phyloP scores from a whole-genome alignment of 2,113 vertebrate species.

The Notechis scutatus region DNA sequence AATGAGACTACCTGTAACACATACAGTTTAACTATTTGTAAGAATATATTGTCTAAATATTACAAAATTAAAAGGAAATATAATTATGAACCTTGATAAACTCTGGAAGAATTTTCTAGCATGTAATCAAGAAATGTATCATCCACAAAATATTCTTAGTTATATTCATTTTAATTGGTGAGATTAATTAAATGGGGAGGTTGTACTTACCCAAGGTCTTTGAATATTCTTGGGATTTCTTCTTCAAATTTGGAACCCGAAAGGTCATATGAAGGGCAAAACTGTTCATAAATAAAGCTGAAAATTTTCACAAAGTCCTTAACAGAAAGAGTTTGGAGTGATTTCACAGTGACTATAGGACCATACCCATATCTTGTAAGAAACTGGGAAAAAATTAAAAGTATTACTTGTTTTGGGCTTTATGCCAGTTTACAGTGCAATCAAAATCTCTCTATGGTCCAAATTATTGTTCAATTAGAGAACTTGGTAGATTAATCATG shows the following conservation, averaged over 20 bases:
- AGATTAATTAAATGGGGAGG: neutral
- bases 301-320: constrained; percentile 96
- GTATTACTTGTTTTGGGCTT: neutral
- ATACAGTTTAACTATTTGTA: neutral
- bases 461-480: neutral
- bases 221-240: constrained; percentile 88
- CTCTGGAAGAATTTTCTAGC: neutral
- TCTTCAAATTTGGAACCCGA: constrained; percentile 91
- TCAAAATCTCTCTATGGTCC: neutral
- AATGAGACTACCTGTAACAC: neutral
- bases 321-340: constrained; percentile 88
- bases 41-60: neutral
- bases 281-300: constrained; percentile 84
- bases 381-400: constrained; percentile 71
- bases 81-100: neutral
- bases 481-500: neutral
- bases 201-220: constrained; percentile 81
- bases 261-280: constrained; percentile 86
- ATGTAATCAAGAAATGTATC: neutral
- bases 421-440: accelerated
- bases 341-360: constrained; percentile 80
- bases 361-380: constrained; percentile 82
- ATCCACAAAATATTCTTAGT: neutral
- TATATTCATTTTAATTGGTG: neutral
- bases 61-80: neutral